A percentile compares a stretch with the other conserved stretches of the same genome.
Evolutionary conservation across 2,888 invertebrate genomes (phyloP).

Genomic region (Tetragonisca angustula): DNA sequence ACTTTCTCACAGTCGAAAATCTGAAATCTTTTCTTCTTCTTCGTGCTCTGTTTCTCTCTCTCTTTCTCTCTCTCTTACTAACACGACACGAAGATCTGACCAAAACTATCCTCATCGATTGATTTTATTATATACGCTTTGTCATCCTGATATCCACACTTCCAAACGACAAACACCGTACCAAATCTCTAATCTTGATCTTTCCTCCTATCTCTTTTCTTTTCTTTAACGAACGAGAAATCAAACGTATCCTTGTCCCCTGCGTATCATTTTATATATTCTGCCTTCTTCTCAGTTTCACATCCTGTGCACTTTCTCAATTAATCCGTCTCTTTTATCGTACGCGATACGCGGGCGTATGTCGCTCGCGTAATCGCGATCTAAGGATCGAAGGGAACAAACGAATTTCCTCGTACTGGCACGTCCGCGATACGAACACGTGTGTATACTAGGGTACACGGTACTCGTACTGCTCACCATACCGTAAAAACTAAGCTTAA

Average conservation of each 20-base stretch:
- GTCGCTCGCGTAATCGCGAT: neutral
- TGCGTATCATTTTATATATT: neutral
- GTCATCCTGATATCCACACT: neutral
- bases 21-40: neutral
- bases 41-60: neutral
- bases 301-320: neutral
- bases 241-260: neutral
- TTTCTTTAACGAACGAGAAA: neutral
- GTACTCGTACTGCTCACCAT: slow-evolving; percentile 56
- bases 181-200: neutral
- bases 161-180: neutral
- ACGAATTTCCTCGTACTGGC: slow-evolving; percentile 33
- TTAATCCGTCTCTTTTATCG: slow-evolving; percentile 6
- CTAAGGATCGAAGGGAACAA: slow-evolving; percentile 28
- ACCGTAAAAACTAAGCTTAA: slow-evolving; percentile 70
- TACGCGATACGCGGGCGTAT: neutral
- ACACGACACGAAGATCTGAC: neutral
- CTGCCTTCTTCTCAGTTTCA: neutral
- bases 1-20: slow-evolving; percentile 35
- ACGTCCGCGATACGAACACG: neutral
- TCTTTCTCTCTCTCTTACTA: neutral
- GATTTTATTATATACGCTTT: slow-evolving; percentile 2
- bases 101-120: neutral
- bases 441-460: slow-evolving; percentile 15
- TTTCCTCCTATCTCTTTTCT: neutral